Evolutionary conservation across 2,888 invertebrate species (phyloP).

Genomic region (Oeneis ivallda): DNA sequence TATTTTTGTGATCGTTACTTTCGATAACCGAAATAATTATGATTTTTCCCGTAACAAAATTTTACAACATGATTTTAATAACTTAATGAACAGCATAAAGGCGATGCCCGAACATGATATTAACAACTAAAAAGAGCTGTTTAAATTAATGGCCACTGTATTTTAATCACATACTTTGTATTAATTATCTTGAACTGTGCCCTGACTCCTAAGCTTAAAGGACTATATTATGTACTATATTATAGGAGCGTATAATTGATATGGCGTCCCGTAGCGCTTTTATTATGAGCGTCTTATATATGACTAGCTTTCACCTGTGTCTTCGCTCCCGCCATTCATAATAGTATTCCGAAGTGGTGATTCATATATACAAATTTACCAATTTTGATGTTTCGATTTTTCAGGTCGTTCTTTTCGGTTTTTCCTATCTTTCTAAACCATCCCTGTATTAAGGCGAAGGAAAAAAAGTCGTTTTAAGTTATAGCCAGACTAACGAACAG

Average conservation of each 20-base stretch:
- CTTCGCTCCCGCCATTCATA: too few species aligned
- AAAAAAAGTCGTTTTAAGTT: too few species aligned
- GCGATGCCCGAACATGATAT: neutral
- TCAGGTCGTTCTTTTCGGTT: too few species aligned
- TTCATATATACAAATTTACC: too few species aligned
- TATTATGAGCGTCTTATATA: neutral
- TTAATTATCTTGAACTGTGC: constrained; percentile 12
- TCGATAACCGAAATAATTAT: too few species aligned
- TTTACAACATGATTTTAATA: neutral
- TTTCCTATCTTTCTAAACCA: too few species aligned
- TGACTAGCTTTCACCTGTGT: too few species aligned
- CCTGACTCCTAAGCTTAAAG: neutral
- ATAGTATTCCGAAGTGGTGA: too few species aligned
- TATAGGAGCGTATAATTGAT: neutral
- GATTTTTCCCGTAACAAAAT: neutral
- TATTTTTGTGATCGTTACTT: too few species aligned
- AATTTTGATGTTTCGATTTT: too few species aligned
- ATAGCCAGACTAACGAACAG: too few species aligned
- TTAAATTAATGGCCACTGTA: neutral
- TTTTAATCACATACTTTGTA: neutral
- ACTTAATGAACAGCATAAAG: neutral
- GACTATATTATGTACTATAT: neutral
- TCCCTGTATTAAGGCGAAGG: too few species aligned
- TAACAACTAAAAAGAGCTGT: neutral
- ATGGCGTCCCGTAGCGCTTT: neutral